Base-by-base conservation (phyloP, 2,888 invertebrate species). In the Embidobia sp. region DNA sequence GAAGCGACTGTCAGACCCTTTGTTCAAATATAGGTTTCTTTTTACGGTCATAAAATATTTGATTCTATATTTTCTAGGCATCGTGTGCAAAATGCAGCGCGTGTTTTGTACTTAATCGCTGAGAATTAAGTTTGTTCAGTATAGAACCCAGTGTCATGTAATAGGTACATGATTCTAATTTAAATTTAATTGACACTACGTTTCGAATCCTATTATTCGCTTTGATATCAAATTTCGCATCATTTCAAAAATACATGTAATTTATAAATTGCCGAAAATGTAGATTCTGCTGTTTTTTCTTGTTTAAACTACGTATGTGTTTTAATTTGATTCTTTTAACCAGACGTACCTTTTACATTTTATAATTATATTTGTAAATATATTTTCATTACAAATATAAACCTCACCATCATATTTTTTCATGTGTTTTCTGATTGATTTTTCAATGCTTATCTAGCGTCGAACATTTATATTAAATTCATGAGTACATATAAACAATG, bases 81-180 rank as follows among this genome's bases (percentile, higher is more conserved):
- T 49, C 42, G 42, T 69, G 69, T 69, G 69, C 57, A 69, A 69
- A 69, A 69, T 69, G 57, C 57, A 69, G 57, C 49, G 57, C 49
- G 42, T 57, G 67, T 57, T 69, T 69, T 69, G 69, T 69, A 69
- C 69, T 69, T 55, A 57, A 57, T 57, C 53, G 26, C 49, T 31
- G 48, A 66, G 46, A 67, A 57, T 67, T 48, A 67, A 55, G 40
- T 29, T 37, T 57, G 18, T 67, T 46, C 67, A 67, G 64, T n/a
- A n/a, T 48, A 63, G 53, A 66, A 66, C 53, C 66, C 22, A 42
- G 19, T 37, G 15, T 37, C 16, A 33, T 18, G n/a, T 33, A 7
- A 44, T 22, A 22, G 3, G 22, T 44, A 5, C 29, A 44, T 22
- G 16, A 44, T 33, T 6, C 33, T 61, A 35, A 33, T 37, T 61